These are phyloP conservation scores for Dicerorhinus sumatrensis DNA, from an alignment of 2,113 vertebrate species.

Conservation along the genomic window DNA sequence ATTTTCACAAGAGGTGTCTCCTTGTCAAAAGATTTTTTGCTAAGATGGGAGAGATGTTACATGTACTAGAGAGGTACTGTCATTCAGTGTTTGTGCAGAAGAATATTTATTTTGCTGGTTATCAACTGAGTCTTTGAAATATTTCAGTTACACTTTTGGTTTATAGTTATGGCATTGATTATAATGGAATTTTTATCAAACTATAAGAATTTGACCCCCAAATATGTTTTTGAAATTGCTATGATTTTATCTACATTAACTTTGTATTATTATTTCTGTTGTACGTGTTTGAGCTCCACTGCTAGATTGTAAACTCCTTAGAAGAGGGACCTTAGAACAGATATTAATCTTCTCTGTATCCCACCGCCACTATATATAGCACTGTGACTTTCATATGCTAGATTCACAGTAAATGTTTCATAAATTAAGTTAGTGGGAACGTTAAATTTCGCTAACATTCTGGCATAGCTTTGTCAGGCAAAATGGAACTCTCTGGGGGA, in stretches of 20 bases:
- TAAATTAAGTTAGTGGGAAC: neutral
- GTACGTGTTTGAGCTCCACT: neutral
- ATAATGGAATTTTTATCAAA: neutral
- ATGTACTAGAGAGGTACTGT: neutral
- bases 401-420: neutral
- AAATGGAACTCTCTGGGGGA: neutral
- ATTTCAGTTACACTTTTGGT: neutral
- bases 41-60: neutral
- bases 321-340: neutral
- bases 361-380: neutral
- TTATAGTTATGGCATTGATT: neutral
- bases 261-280: neutral
- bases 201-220: neutral
- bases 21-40: constrained; percentile 44
- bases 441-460: neutral
- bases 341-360: neutral
- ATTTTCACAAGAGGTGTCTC: constrained; percentile 2
- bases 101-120: constrained; percentile 41
- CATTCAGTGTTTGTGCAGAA: neutral
- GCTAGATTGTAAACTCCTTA: neutral
- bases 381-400: neutral
- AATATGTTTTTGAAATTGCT: constrained; percentile 18
- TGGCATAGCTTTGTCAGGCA: neutral
- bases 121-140: neutral
- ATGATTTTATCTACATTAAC: neutral